Evolutionary conservation across 2,113 vertebrate species (phyloP).

Genomic region (Reinhardtius hippoglossoides): DNA sequence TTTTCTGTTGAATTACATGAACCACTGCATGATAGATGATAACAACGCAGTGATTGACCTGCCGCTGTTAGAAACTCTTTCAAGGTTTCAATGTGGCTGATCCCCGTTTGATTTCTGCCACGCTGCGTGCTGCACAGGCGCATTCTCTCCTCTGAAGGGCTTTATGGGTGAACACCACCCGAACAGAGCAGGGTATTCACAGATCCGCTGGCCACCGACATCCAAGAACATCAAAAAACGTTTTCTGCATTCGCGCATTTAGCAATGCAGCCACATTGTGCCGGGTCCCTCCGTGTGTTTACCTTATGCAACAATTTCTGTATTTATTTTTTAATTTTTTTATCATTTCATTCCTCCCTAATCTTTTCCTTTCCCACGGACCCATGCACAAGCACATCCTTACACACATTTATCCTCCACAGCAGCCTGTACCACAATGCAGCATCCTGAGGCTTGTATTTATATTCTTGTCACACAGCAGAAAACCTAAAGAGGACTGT

Average conservation of each 20-base stretch:
- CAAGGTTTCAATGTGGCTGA: background rate
- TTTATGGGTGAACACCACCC: background rate
- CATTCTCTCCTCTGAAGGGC: background rate
- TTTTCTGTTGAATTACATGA: background rate
- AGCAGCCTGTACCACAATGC: conserved; percentile 48
- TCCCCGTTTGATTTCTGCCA: background rate
- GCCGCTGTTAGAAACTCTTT: background rate
- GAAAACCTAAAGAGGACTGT: conserved; percentile 65
- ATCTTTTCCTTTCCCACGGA: conserved; percentile 48
- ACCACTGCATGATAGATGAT: background rate
- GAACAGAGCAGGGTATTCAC: background rate
- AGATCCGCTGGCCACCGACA: background rate
- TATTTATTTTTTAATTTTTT: conserved; percentile 5
- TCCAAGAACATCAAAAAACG: background rate
- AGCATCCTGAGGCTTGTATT: conserved; percentile 58
- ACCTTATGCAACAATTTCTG: conserved; percentile 18
- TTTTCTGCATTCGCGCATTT: background rate
- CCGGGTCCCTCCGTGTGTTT: conserved; percentile 11
- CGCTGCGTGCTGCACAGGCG: too few species aligned
- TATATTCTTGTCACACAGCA: conserved; percentile 58
- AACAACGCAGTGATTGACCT: background rate
- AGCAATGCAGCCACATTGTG: background rate
- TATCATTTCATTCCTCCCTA: conserved; percentile 21
- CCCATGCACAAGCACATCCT: conserved; percentile 52
- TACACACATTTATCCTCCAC: conserved; percentile 63